These are phyloP conservation scores for Tokudaia tokunoshimensis DNA, from an alignment of 2,797 vertebrate species.

Conservation along the genomic window DNA sequence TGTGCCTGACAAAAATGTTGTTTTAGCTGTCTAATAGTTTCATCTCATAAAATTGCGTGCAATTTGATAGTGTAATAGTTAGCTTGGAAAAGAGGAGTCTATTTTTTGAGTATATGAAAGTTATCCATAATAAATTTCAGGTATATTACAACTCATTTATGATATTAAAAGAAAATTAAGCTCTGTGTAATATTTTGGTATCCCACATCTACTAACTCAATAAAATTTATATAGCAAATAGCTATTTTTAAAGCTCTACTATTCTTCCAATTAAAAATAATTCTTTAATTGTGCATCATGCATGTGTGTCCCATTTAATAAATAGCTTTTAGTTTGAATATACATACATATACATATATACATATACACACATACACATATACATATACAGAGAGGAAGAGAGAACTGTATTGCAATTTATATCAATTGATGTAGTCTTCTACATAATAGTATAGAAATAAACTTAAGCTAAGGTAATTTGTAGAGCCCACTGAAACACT, in stretches of 20 bases:
- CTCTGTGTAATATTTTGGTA: background rate
- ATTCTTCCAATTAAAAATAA: slow-evolving; percentile 36
- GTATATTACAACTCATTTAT: background rate
- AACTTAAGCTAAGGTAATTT: background rate
- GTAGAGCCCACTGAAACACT: background rate
- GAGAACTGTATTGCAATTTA: background rate
- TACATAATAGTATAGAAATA: slow-evolving; percentile 15
- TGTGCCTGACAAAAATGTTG: background rate
- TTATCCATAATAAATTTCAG: background rate
- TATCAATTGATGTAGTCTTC: background rate
- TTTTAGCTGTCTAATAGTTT: background rate
- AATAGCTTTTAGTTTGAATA: background rate
- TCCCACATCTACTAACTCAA: background rate
- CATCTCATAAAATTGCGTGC: background rate
- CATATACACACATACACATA: no score
- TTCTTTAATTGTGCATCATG: background rate
- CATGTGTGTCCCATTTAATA: no score
- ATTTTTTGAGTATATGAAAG: background rate
- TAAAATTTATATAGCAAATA: slow-evolving; percentile 1
- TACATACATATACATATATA: background rate
- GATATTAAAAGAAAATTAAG: background rate
- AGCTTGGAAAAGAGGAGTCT: background rate
- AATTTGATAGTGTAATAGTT: background rate
- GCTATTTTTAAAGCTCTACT: background rate
- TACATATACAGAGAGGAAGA: background rate